Percentiles rank a stretch among this genome's conserved stretches.
phyloP scores from a whole-genome alignment of 2,888 invertebrate genomes.

The Liopterus haemorrhoidalis region DNA sequence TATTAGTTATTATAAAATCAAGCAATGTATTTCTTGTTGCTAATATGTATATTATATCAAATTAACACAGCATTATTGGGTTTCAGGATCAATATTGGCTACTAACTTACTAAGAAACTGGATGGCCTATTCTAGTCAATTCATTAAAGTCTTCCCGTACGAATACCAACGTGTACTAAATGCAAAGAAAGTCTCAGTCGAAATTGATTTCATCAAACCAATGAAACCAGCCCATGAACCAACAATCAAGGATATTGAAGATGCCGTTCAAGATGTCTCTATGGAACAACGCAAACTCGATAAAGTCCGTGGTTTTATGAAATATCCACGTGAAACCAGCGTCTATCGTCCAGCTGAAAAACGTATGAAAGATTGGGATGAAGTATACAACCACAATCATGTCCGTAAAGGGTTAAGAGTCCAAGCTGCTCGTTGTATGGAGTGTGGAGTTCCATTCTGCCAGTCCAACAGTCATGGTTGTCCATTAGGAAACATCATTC shows the following conservation, averaged over 20 bases:
- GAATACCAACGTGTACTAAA: conserved; percentile 90
- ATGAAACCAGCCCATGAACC: conserved; percentile 40
- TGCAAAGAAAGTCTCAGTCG: conserved; percentile 53
- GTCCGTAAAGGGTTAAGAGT: conserved; percentile 83
- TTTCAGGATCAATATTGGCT: conserved; percentile 77
- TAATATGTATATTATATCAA: too few relatives aligned
- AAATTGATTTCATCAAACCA: conserved; percentile 35
- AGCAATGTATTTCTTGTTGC: too few relatives aligned
- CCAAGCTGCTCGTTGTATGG: conserved; percentile 97
- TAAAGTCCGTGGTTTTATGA: conserved; percentile 85
- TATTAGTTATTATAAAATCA: too few relatives aligned
- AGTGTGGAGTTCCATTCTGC: conserved; percentile 98
- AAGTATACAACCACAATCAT: conserved; percentile 83
- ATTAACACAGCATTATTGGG: too few relatives aligned
- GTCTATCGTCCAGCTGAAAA: conserved; percentile 81
- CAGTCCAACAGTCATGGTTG: conserved; percentile 89
- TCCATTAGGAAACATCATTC: conserved; percentile 96
- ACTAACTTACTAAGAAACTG: conserved; percentile 62
- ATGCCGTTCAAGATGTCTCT: conserved; percentile 71
- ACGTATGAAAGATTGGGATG: conserved; percentile 91
- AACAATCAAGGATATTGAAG: conserved; percentile 72
- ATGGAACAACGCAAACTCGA: conserved; percentile 76
- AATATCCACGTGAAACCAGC: conserved; percentile 84
- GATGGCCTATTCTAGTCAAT: conserved; percentile 76
- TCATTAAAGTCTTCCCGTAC: conserved; percentile 95